Evolutionary conservation across 1,140 invertebrate species (phyloP), one percentile per base, ranked within the genome.

Genomic region (Chelonus insularis): DNA sequence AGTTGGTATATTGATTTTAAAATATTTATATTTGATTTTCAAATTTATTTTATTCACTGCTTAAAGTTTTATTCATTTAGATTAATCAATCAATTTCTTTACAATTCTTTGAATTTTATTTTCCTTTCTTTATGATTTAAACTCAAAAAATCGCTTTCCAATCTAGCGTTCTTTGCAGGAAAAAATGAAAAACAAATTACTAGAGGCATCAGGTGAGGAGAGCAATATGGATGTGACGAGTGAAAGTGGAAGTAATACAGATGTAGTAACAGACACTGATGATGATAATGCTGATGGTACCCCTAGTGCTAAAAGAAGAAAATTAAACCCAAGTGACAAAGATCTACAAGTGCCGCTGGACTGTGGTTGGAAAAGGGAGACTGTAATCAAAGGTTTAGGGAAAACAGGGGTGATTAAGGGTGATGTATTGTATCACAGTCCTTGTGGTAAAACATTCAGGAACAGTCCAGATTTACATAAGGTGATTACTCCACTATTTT

Each of bases 351-450:
- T 92, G 50, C 91, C 92, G 1, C 72, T 95, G 11, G 87, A 89
- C 56, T 83, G 88, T 78, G 94, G 94, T 14, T 98, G 95, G 95
- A 90, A 90, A 69, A 81, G 96, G 36, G 90, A 96, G 72, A 97
- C 95, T 0, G 85, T 93, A 43, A 95, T 96, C 60, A 87, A 88
- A 66, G 90, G 91, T 32, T 83, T 96, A 5, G 91, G 89, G 2
- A 90, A 91, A 72, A 91, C 84, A 72, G 92, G 87, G 14, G 87
- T 88, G 45, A 88, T 94, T 55, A 89, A 90, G 68, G 92, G 92
- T 23, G 92, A 93, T 72, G 94, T 97, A n/a, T 86, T 87, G 21
- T 97, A 97, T 75, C 88, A 88, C 68, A 91, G 93, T 21, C 95
- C 95, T 20, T 93, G 91, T 72, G 91, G 91, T 12, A 88, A 89